These are phyloP conservation scores for Cremastinae sp. DNA, from an alignment of 2,888 invertebrate species.

Conservation along the genomic window DNA sequence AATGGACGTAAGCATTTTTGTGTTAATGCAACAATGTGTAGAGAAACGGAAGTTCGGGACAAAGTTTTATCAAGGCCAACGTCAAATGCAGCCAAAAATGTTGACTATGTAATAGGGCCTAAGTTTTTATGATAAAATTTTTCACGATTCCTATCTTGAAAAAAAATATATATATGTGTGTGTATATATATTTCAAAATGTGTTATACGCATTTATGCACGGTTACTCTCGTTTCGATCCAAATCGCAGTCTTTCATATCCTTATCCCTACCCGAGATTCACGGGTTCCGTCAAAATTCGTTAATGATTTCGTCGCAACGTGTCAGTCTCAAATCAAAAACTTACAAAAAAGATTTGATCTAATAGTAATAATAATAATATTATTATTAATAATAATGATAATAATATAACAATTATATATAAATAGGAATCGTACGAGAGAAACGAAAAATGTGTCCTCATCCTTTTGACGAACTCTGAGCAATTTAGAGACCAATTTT, in stretches of 20 bases:
- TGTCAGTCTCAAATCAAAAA: slow-evolving; percentile 54
- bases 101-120: background rate
- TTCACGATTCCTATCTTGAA: slow-evolving; percentile 6
- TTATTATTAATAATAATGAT: slow-evolving; percentile 22
- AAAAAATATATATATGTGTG: too few species aligned
- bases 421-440: slow-evolving; percentile 19
- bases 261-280: slow-evolving; percentile 18
- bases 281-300: slow-evolving; percentile 31
- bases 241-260: slow-evolving; percentile 56
- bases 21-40: slow-evolving; percentile 48
- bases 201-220: background rate
- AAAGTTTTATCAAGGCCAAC: slow-evolving; percentile 13
- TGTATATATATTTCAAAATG: background rate
- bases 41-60: slow-evolving; percentile 40
- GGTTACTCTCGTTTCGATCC: slow-evolving; percentile 31
- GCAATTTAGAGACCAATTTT: slow-evolving; percentile 36
- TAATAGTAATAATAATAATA: slow-evolving; percentile 38
- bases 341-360: slow-evolving; percentile 36
- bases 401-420: slow-evolving; percentile 16
- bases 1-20: slow-evolving; percentile 60
- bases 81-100: slow-evolving; percentile 20
- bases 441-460: slow-evolving; percentile 16
- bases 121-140: background rate
- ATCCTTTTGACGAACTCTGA: slow-evolving; percentile 6
- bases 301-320: slow-evolving; percentile 36